These are phyloP conservation scores for Sphinx pinastri DNA, from an alignment of 2,888 invertebrate species.

Conservation along the genomic window DNA sequence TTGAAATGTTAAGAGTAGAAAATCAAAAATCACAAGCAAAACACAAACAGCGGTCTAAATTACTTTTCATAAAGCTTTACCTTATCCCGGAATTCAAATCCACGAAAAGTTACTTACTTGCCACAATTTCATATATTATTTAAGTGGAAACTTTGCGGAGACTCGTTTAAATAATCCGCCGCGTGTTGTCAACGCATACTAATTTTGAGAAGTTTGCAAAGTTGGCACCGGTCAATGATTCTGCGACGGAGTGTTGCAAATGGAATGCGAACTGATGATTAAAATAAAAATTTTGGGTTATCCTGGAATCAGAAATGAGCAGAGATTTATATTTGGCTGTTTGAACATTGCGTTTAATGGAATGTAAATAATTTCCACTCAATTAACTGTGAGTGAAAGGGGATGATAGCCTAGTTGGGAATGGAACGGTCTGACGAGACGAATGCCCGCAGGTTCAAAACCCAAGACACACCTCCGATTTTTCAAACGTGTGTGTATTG, in stretches of 20 bases:
- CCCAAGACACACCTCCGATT: too few relatives aligned
- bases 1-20: too few relatives aligned
- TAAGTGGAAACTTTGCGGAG: conserved; percentile 53
- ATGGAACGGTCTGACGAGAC: too few relatives aligned
- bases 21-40: background rate
- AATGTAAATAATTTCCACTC: too few relatives aligned
- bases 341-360: too few relatives aligned
- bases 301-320: background rate
- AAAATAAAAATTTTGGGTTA: too few relatives aligned
- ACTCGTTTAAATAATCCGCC: conserved; percentile 55
- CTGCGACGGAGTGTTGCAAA: background rate
- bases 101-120: background rate
- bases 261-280: conserved; percentile 3
- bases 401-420: too few relatives aligned
- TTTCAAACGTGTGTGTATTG: too few relatives aligned
- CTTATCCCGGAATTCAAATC: conserved; percentile 7
- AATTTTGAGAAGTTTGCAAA: conserved; percentile 38
- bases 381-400: too few relatives aligned
- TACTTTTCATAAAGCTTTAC: background rate
- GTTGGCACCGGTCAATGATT: conserved; percentile 14
- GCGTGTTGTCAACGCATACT: conserved; percentile 40
- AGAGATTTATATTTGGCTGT: background rate
- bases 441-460: too few relatives aligned
- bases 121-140: conserved; percentile 65
- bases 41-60: background rate